These are phyloP conservation scores for Carabus problematicus DNA, from an alignment of 2,888 invertebrate genomes.

Conservation along the genomic window DNA sequence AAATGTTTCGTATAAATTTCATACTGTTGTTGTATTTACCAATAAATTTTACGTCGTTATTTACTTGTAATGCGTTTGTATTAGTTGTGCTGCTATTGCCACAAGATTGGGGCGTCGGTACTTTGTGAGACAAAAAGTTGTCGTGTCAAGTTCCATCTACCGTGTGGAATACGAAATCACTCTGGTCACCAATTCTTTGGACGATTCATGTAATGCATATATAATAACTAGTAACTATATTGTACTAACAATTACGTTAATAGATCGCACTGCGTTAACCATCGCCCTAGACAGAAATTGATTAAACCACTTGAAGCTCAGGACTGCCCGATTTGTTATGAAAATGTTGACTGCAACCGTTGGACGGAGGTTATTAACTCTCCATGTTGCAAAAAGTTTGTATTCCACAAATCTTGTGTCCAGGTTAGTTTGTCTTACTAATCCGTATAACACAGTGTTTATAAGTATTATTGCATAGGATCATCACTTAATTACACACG, in stretches of 20 bases:
- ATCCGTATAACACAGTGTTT: not conserved
- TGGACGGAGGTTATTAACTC: conserved; percentile 67
- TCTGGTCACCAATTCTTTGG: conserved; percentile 64
- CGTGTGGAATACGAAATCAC: conserved; percentile 63
- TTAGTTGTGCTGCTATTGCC: conserved; percentile 65
- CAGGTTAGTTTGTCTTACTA: conserved; percentile 60
- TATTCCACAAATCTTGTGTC: conserved; percentile 76
- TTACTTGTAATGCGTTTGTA: conserved; percentile 44
- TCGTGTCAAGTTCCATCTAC: conserved; percentile 64
- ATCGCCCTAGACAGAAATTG: conserved; percentile 27
- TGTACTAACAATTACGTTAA: not conserved
- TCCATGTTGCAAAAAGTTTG: conserved; percentile 76
- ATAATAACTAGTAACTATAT: not conserved
- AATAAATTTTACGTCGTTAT: conserved; percentile 13
- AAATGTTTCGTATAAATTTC: too few species aligned
- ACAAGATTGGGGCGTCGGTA: conserved; percentile 63
- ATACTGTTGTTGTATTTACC: not conserved
- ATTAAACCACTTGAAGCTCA: not conserved
- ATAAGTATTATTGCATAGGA: not conserved
- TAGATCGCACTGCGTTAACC: conserved; percentile 22
- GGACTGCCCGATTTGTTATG: conserved; percentile 75
- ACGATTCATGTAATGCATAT: conserved; percentile 60
- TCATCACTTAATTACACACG: conserved; percentile 6
- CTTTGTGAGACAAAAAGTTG: conserved; percentile 64
- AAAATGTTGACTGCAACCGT: conserved; percentile 61